Conservation (phyloP, 2,797 vertebrate species). For the Coregonus ussuriensis region DNA sequence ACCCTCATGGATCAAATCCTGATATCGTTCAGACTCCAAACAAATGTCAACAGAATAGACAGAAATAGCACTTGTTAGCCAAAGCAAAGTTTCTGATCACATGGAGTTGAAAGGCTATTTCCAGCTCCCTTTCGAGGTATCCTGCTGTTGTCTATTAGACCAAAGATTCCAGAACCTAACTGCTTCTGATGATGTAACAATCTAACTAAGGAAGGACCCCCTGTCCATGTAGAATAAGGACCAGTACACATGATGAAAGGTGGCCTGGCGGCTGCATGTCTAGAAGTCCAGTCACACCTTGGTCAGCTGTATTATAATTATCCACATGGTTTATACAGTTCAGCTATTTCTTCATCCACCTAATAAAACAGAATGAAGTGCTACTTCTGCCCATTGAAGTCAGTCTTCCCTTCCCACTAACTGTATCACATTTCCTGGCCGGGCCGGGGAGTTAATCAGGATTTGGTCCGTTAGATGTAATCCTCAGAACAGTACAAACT, state of each 20-base stretch:
- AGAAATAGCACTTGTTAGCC: not conserved
- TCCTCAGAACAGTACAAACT: not conserved
- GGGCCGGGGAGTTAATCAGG: slow-evolving; percentile 40
- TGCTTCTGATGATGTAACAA: slow-evolving; percentile 51
- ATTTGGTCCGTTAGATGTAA: slow-evolving; percentile 38
- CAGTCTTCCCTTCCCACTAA: not conserved
- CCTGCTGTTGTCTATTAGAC: slow-evolving; percentile 54
- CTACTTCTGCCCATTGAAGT: slow-evolving; percentile 59
- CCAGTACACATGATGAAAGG: slow-evolving; percentile 59
- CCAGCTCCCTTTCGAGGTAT: not conserved
- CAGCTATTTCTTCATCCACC: slow-evolving; percentile 54
- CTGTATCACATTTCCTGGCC: slow-evolving; percentile 57
- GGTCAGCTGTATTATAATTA: slow-evolving; percentile 44
- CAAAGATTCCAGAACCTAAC: slow-evolving; percentile 41
- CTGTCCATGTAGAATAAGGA: slow-evolving; percentile 54
- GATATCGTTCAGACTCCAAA: not conserved
- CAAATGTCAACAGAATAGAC: not conserved
- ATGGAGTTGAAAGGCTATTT: not conserved
- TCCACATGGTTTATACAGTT: slow-evolving; percentile 57
- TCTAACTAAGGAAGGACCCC: not conserved
- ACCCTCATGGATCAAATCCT: not conserved
- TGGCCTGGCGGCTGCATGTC: slow-evolving; percentile 48
- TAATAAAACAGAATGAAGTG: slow-evolving; percentile 44
- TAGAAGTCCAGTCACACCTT: slow-evolving; percentile 48
- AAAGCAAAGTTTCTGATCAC: not conserved